A percentile compares a stretch with the other conserved stretches of the same genome.
phyloP scores from a whole-genome alignment of 2,888 invertebrate genomes.

The Steinernema carpocapsae region DNA sequence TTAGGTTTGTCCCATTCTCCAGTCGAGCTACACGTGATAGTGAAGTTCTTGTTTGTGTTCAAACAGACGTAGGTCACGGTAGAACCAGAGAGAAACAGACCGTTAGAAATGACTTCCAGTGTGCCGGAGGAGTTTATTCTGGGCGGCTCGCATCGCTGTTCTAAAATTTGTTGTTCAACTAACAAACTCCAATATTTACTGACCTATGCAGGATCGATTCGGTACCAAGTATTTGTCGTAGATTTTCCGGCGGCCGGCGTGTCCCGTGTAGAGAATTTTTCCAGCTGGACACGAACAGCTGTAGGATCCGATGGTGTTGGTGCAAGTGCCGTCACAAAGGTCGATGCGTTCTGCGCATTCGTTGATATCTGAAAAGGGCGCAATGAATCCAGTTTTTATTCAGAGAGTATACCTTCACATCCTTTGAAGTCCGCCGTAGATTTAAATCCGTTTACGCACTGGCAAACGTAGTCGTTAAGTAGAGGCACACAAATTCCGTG shows the following conservation, averaged over 20 bases:
- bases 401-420: constrained; percentile 33
- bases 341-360: constrained; percentile 3
- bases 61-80: constrained; percentile 3
- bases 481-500: constrained; percentile 4
- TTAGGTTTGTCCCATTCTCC: background rate
- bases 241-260: background rate
- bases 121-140: background rate
- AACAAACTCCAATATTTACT: background rate
- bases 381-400: background rate
- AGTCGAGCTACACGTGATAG: background rate
- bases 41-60: background rate
- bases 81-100: constrained; percentile 5
- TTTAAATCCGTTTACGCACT: constrained; percentile 5
- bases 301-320: constrained; percentile 6
- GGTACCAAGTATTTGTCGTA: background rate
- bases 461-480: background rate
- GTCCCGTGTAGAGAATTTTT: background rate
- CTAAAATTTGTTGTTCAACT: background rate
- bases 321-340: constrained; percentile 3
- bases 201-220: constrained; percentile 17
- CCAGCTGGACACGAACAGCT: constrained; percentile 1
- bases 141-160: constrained; percentile 14
- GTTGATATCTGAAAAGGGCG: background rate
- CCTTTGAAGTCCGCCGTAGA: constrained; percentile 30
- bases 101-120: constrained; percentile 11